A percentile compares a stretch with the other conserved stretches of the same genome.
These are phyloP conservation scores for Muschampia plurimacula DNA, from an alignment of 2,888 invertebrate species.

Conservation along the genomic window DNA sequence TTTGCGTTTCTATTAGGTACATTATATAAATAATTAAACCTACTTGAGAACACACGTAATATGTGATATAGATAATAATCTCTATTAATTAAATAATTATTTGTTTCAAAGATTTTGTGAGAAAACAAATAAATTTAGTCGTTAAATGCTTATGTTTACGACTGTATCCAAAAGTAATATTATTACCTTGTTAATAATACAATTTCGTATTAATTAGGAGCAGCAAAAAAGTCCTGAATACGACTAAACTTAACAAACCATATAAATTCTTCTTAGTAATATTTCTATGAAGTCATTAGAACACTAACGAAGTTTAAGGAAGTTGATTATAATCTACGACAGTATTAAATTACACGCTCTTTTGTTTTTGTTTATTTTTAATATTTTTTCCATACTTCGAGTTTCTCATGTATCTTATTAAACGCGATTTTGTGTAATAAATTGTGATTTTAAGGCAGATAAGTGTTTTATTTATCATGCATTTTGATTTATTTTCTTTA, in stretches of 20 bases:
- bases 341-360: slow-evolving; percentile 35
- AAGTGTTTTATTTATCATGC: slow-evolving; percentile 21
- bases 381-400: slow-evolving; percentile 26
- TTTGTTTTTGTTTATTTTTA: slow-evolving; percentile 29
- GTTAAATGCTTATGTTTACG: background rate
- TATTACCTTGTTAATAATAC: background rate
- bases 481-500: slow-evolving; percentile 27
- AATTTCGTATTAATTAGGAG: background rate
- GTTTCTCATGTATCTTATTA: slow-evolving; percentile 29
- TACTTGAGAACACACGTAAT: background rate
- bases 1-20: background rate
- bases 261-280: background rate
- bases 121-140: background rate
- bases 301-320: slow-evolving; percentile 19
- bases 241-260: slow-evolving; percentile 5
- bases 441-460: slow-evolving; percentile 29
- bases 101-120: background rate
- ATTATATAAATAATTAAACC: background rate
- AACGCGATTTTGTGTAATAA: slow-evolving; percentile 35
- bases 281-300: slow-evolving; percentile 14
- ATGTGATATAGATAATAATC: background rate
- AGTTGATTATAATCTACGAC: slow-evolving; percentile 34
- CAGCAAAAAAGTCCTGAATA: background rate
- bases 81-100: background rate
- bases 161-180: background rate